Base-by-base conservation (phyloP, 2,888 invertebrate genomes). In the Trypoxylon attenuatum region DNA sequence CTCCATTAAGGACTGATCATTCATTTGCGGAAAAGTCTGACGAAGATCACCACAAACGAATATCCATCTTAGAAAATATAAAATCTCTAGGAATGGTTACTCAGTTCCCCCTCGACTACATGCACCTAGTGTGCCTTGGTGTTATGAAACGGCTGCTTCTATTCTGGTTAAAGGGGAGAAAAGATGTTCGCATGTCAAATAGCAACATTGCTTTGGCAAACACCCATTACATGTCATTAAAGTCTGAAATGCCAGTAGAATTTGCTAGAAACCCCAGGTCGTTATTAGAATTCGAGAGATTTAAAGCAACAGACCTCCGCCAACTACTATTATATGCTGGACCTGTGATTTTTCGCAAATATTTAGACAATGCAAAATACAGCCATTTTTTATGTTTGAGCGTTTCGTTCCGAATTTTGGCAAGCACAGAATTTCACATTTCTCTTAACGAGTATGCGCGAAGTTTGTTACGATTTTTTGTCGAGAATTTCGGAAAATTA, bases 341-440 rank as follows among this genome's bases (percentile, higher is more conserved):
- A 13, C 41, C 41, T 41, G 19, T 41, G 19, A 19, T 41, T 41
- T 41, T 41, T 18, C 19, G 41, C 16, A 41, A 10, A 19, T 18
- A 41, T 41, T 41, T 41, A 19, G 19, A 41, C 8, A 41, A 41
- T 41, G 15, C 19, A 18, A 15, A 41, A 41, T 41, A 41, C 19
- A 18, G 8, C 6, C 41, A 41, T 16, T 41, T 41, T 19, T 41
- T 41, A 15, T 18, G 41, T 19, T 19, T 2, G 15, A 41, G 41
- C 19, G 19, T 41, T 41, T n/a, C 41, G 15, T 13, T 41, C 16
- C 16, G 41, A 19, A 41, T 10, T 18, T 41, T 41, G 41, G 16
- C 19, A 41, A 41, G 41, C 41, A 41, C 16, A 41, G 41, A 41
- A 41, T 41, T 41, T 41, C 41, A 41, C 19, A 41, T 29, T 29